These are phyloP conservation scores for Ganaspis brasiliensis DNA, from an alignment of 2,888 invertebrate genomes.

Conservation along the genomic window DNA sequence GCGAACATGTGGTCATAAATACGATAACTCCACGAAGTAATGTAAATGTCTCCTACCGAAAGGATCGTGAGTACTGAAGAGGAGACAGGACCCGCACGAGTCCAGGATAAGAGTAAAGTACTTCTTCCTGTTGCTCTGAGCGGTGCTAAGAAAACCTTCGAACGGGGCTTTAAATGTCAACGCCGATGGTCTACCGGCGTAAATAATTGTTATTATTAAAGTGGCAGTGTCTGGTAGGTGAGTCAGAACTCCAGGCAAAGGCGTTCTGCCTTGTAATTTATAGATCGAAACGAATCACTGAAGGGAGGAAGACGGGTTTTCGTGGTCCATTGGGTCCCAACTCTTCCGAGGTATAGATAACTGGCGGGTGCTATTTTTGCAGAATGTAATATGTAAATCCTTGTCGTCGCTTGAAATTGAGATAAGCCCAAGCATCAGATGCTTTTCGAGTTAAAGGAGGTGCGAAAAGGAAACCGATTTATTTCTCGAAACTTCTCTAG, in stretches of 20 bases:
- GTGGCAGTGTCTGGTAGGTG: conserved; percentile 61
- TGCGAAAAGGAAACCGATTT: conserved; percentile 42
- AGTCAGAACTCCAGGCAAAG: conserved; percentile 57
- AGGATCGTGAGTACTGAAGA: conserved; percentile 11
- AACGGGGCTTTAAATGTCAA: conserved; percentile 75
- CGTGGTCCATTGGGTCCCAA: conserved; percentile 69
- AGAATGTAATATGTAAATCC: conserved; percentile 70
- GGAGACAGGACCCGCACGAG: conserved; percentile 1
- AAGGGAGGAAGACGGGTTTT: conserved; percentile 72
- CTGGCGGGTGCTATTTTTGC: conserved; percentile 61
- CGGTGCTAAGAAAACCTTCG: conserved; percentile 52
- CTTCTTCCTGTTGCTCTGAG: conserved; percentile 18
- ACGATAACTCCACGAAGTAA: conserved; percentile 28
- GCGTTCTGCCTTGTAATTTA: conserved; percentile 73
- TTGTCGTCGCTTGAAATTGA: conserved; percentile 65
- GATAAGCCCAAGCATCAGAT: conserved; percentile 60
- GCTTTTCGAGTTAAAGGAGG: conserved; percentile 51
- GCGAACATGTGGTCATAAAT: conserved; percentile 23
- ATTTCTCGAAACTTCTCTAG: not conserved
- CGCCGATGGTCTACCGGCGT: conserved; percentile 71
- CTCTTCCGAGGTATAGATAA: conserved; percentile 49
- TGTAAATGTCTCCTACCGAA: conserved; percentile 37
- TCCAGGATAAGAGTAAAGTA: conserved; percentile 24
- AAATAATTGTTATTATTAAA: conserved; percentile 78
- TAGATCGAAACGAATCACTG: conserved; percentile 73